These are phyloP conservation scores for Magallana ariakensis DNA, from an alignment of 1,140 invertebrate genomes.

Conservation along the genomic window DNA sequence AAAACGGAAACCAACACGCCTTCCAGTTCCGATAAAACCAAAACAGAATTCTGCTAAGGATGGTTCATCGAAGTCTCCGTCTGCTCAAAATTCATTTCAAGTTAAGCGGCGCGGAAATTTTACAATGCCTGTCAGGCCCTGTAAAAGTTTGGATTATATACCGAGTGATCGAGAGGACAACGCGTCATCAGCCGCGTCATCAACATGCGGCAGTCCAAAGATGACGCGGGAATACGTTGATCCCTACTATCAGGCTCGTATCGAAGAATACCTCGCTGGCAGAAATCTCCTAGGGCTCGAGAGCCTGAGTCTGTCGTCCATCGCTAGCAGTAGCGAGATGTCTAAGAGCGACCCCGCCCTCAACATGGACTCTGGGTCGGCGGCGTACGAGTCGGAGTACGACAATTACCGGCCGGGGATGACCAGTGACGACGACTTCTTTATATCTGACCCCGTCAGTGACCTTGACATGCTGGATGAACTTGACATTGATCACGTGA, in stretches of 20 bases:
- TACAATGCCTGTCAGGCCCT: slow-evolving; percentile 73
- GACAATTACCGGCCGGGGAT: slow-evolving; percentile 83
- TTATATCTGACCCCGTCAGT: slow-evolving; percentile 78
- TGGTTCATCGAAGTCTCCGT: not conserved
- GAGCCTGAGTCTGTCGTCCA: slow-evolving; percentile 75
- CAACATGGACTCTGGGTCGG: slow-evolving; percentile 75
- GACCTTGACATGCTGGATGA: slow-evolving; percentile 82
- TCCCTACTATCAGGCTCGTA: slow-evolving; percentile 47
- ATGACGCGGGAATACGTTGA: slow-evolving; percentile 63
- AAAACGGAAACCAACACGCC: slow-evolving; percentile 33
- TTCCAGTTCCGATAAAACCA: slow-evolving; percentile 39
- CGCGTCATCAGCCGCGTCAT: slow-evolving; percentile 68
- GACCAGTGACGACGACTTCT: slow-evolving; percentile 78
- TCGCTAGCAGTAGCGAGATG: slow-evolving; percentile 77
- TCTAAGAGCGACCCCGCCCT: slow-evolving; percentile 75
- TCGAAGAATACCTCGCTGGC: slow-evolving; percentile 57
- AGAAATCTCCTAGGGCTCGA: slow-evolving; percentile 64
- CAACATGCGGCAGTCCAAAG: slow-evolving; percentile 74
- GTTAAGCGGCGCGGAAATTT: slow-evolving; percentile 73
- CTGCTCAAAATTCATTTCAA: slow-evolving; percentile 70
- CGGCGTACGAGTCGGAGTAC: slow-evolving; percentile 90
- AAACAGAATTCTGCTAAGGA: slow-evolving; percentile 44
- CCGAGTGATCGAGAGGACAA: slow-evolving; percentile 76
- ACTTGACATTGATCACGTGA: slow-evolving; percentile 86
- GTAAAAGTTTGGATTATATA: slow-evolving; percentile 77